phyloP scores from a whole-genome alignment of 2,888 invertebrate genomes.

The Sinohyriopsis cumingii region DNA sequence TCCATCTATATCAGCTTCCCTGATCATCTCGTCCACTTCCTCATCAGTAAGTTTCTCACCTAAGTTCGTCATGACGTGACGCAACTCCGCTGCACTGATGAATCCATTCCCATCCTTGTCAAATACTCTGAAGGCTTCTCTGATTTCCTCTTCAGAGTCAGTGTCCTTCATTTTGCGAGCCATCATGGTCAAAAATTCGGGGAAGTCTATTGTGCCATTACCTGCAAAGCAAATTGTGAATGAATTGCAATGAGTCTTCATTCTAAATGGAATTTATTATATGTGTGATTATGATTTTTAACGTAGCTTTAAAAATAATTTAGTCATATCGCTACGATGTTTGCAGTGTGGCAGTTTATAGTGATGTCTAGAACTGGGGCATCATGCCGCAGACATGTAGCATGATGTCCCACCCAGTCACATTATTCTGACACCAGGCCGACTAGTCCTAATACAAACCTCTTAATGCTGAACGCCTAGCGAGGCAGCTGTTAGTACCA shows the following conservation, averaged over 20 bases:
- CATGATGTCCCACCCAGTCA: too few relatives aligned
- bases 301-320: too few relatives aligned
- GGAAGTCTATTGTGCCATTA: conserved; percentile 99
- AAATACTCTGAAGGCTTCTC: conserved; percentile 98
- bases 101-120: conserved; percentile 99
- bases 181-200: conserved; percentile 99
- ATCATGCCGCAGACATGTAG: too few relatives aligned
- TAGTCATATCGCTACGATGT: too few relatives aligned
- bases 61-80: conserved; percentile 99
- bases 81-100: conserved; percentile 97
- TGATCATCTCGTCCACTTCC: conserved; percentile 99
- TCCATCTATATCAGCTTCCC: conserved; percentile 98
- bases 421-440: too few relatives aligned
- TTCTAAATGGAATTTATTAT: too few relatives aligned
- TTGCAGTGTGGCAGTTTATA: too few relatives aligned
- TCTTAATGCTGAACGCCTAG: too few relatives aligned
- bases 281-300: too few relatives aligned
- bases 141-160: conserved; percentile 98
- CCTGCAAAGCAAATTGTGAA: conserved; percentile 76
- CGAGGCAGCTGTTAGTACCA: too few relatives aligned
- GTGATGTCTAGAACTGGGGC: too few relatives aligned
- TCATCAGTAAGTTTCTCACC: conserved; percentile 99
- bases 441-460: too few relatives aligned
- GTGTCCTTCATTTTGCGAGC: conserved; percentile 99
- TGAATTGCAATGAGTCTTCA: not conserved